phyloP scores from a whole-genome alignment of 2,888 invertebrate species.

The Torymus aiolomorphi region DNA sequence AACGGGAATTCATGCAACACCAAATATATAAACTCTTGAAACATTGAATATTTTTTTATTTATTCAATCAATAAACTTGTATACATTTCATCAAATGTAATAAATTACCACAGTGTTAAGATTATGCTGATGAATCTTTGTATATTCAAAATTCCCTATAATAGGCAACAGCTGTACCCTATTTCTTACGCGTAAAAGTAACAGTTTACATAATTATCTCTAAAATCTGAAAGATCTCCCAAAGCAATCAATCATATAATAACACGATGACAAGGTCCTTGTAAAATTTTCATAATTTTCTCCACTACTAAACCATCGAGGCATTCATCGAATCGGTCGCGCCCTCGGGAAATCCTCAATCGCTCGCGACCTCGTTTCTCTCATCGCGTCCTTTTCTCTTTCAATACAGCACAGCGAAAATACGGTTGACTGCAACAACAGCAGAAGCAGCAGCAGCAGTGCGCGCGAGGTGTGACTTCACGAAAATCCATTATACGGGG shows the following conservation, averaged over 20 bases:
- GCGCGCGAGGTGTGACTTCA: slow-evolving; percentile 66
- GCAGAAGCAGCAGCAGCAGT: too few species aligned
- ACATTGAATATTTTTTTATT: too few species aligned
- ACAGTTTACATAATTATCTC: too few species aligned
- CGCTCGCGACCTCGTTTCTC: slow-evolving; percentile 43
- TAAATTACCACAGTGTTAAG: too few species aligned
- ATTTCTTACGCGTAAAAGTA: too few species aligned
- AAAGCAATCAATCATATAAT: slow-evolving; percentile 27
- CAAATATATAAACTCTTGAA: too few species aligned
- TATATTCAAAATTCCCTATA: too few species aligned
- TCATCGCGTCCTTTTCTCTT: slow-evolving; percentile 19
- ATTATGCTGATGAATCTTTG: too few species aligned
- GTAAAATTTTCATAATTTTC: slow-evolving; percentile 39
- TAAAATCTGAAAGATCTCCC: background rate
- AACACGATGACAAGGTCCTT: background rate
- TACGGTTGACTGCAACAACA: slow-evolving; percentile 7
- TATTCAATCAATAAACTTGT: too few species aligned
- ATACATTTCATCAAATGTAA: too few species aligned
- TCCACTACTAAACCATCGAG: background rate
- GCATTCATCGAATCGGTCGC: slow-evolving; percentile 24
- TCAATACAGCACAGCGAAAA: background rate
- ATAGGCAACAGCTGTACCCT: too few species aligned
- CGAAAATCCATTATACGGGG: slow-evolving; percentile 69
- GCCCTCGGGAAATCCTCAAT: slow-evolving; percentile 39
- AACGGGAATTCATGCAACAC: too few species aligned